Conservation (phyloP, 2,888 invertebrate genomes). For the Dryomyza anilis region DNA sequence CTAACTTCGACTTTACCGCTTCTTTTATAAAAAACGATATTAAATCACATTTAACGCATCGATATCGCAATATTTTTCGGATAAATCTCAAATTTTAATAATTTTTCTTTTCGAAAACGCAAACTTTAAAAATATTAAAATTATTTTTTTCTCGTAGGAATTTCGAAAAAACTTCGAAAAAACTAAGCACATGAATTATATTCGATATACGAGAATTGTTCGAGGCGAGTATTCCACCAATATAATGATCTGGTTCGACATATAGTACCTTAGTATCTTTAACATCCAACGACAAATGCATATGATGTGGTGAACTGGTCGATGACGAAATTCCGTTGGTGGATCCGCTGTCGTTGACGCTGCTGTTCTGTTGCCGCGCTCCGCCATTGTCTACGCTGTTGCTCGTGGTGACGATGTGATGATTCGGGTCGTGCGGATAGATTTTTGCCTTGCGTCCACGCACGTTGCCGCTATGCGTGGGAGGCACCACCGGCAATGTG, state of each 20-base stretch:
- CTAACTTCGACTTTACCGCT: too few relatives aligned
- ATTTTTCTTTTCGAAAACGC: too few relatives aligned
- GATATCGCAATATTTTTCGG: too few relatives aligned
- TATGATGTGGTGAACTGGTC: constrained; percentile 56
- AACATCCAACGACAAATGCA: constrained; percentile 46
- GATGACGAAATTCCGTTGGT: constrained; percentile 51
- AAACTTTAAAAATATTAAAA: too few relatives aligned
- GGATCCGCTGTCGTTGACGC: constrained; percentile 31
- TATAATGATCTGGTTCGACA: background rate
- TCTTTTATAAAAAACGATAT: too few relatives aligned
- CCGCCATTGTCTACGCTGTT: constrained; percentile 56
- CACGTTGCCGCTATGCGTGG: constrained; percentile 37
- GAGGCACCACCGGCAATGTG: background rate
- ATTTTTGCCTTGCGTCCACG: constrained; percentile 54
- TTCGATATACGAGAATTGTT: background rate
- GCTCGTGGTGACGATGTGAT: constrained; percentile 54
- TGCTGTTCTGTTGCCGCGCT: constrained; percentile 39
- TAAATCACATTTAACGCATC: too few relatives aligned
- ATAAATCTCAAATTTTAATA: too few relatives aligned
- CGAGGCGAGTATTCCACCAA: background rate
- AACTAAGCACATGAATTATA: background rate
- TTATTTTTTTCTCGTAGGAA: too few relatives aligned
- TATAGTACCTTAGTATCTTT: constrained; percentile 55
- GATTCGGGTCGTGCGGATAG: constrained; percentile 52
- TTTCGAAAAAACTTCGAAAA: background rate